These are phyloP conservation scores for Monopis laevigella DNA, from an alignment of 2,888 invertebrate species.

Conservation along the genomic window DNA sequence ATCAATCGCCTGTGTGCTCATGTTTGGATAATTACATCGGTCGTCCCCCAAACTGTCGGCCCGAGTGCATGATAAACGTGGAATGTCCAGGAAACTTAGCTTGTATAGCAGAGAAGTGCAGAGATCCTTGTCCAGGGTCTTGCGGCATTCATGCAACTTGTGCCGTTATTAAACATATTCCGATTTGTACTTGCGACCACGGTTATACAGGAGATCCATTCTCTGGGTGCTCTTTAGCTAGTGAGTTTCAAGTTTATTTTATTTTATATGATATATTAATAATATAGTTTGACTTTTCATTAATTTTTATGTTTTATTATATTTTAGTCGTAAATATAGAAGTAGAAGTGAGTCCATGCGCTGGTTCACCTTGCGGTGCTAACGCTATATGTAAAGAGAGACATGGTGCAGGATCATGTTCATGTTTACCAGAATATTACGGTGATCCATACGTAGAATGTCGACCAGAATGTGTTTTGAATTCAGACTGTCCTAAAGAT, in stretches of 20 bases:
- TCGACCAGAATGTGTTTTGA: slow-evolving; percentile 88
- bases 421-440: slow-evolving; percentile 82
- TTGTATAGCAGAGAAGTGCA: slow-evolving; percentile 77
- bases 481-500: slow-evolving; percentile 81
- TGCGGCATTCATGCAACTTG: slow-evolving; percentile 79
- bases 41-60: slow-evolving; percentile 80
- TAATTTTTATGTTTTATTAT: slow-evolving; percentile 10
- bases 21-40: slow-evolving; percentile 80
- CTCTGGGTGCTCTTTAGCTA: slow-evolving; percentile 72
- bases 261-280: neutral
- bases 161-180: slow-evolving; percentile 74
- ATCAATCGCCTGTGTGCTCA: slow-evolving; percentile 76
- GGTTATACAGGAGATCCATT: slow-evolving; percentile 83
- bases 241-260: slow-evolving; percentile 48
- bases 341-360: slow-evolving; percentile 69
- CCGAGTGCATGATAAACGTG: slow-evolving; percentile 77
- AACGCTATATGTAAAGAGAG: slow-evolving; percentile 87
- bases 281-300: neutral
- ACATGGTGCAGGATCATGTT: slow-evolving; percentile 83
- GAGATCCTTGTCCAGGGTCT: slow-evolving; percentile 78
- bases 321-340: slow-evolving; percentile 64
- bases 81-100: slow-evolving; percentile 78
- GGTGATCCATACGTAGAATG: slow-evolving; percentile 89
- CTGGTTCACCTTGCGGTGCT: slow-evolving; percentile 86
- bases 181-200: slow-evolving; percentile 76